Evolutionary conservation across 1,140 invertebrate genomes (phyloP).

Genomic region (Zaprionus kolodkinae): DNA sequence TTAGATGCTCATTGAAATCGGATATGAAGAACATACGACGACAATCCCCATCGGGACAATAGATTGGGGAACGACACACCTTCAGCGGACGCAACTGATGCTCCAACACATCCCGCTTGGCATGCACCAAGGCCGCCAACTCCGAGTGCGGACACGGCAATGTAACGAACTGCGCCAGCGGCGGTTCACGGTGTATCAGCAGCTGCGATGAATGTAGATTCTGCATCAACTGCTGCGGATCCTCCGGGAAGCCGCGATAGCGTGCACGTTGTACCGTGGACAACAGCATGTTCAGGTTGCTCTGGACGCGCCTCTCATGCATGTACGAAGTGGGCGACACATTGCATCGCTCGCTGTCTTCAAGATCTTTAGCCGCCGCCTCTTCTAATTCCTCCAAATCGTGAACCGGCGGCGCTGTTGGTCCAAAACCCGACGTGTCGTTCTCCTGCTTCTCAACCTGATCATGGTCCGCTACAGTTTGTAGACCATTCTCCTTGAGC

Average conservation of each 20-base stretch:
- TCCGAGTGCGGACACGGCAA: conserved; percentile 30
- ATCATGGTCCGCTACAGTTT: neutral
- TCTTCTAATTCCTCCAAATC: neutral
- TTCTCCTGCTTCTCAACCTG: neutral
- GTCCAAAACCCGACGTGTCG: neutral
- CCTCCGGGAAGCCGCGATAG: conserved; percentile 4
- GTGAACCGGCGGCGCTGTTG: neutral
- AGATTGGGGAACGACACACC: conserved; percentile 48
- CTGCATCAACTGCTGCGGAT: conserved; percentile 33
- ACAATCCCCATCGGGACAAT: conserved; percentile 63
- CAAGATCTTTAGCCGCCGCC: neutral
- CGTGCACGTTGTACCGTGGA: conserved; percentile 48
- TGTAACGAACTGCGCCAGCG: conserved; percentile 35
- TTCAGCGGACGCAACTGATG: conserved; percentile 8
- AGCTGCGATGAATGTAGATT: neutral
- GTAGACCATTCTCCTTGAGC: conserved; percentile 6
- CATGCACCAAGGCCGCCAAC: neutral
- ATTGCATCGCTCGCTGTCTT: neutral
- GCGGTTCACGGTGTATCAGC: neutral
- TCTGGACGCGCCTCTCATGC: neutral
- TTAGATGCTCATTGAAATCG: conserved; percentile 64
- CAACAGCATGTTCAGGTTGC: conserved; percentile 9
- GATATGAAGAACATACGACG: conserved; percentile 54
- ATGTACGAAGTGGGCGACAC: neutral
- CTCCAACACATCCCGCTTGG: conserved; percentile 9